phyloP scores from a whole-genome alignment of 2,888 invertebrate species.

The Agrenia bidenticulata region DNA sequence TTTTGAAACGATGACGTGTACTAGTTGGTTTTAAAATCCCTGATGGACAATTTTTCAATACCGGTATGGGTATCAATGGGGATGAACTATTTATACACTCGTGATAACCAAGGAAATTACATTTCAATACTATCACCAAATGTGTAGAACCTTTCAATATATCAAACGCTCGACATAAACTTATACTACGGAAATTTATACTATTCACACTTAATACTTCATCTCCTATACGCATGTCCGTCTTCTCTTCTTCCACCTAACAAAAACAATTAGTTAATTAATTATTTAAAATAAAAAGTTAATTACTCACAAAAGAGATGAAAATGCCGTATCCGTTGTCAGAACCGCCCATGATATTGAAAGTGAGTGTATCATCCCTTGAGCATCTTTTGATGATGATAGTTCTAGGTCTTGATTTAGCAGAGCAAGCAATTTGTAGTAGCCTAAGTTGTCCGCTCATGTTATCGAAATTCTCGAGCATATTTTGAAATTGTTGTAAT shows the following conservation, averaged over 20 bases:
- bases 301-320: conserved; percentile 66
- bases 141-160: conserved; percentile 91
- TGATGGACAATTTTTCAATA: background rate
- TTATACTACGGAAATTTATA: conserved; percentile 91
- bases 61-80: conserved; percentile 13
- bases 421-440: conserved; percentile 94
- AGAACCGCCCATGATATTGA: conserved; percentile 89
- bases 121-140: conserved; percentile 93
- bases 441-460: conserved; percentile 61
- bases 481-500: conserved; percentile 65
- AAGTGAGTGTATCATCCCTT: conserved; percentile 85
- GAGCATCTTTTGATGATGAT: conserved; percentile 89
- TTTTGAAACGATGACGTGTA: conserved; percentile 54
- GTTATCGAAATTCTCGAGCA: conserved; percentile 46
- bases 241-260: conserved; percentile 19
- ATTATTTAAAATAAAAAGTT: no score
- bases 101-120: conserved; percentile 71
- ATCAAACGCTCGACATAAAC: conserved; percentile 87
- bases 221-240: conserved; percentile 87
- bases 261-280: no score
- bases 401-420: conserved; percentile 89
- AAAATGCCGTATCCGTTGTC: conserved; percentile 92
- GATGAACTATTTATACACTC: conserved; percentile 30
- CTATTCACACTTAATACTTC: conserved; percentile 98
- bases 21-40: background rate